A percentile compares a stretch with the other conserved stretches of the same genome.
These are phyloP conservation scores for Drosophila histrio DNA, from an alignment of 2,888 invertebrate species.

Conservation along the genomic window DNA sequence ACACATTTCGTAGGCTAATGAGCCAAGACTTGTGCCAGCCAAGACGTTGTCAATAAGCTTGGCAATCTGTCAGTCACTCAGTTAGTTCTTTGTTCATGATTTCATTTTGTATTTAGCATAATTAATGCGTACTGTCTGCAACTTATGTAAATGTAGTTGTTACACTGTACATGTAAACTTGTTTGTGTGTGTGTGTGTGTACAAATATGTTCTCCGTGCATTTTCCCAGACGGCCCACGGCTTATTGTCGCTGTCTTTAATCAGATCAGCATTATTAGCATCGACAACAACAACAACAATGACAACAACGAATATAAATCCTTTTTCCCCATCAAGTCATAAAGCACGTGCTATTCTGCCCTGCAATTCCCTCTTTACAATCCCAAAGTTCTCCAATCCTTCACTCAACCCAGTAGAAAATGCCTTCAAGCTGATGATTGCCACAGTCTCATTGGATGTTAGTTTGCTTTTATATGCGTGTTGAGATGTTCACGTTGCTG, in stretches of 20 bases:
- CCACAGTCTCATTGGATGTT: conserved; percentile 13
- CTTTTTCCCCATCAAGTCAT: conserved; percentile 24
- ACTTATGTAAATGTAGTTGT: conserved; percentile 18
- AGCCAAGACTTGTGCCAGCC: conserved; percentile 44
- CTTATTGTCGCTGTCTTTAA: conserved; percentile 40
- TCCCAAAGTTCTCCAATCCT: too few relatives aligned
- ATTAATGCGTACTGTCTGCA: conserved; percentile 44
- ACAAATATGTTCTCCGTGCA: conserved; percentile 11
- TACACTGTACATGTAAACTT: not conserved
- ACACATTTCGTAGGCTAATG: conserved; percentile 51
- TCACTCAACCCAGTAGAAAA: not conserved
- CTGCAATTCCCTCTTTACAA: not conserved
- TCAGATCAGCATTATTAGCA: conserved; percentile 42
- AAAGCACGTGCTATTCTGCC: conserved; percentile 21
- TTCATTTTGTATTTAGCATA: conserved; percentile 49
- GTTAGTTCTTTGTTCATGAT: conserved; percentile 31
- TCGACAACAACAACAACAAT: conserved; percentile 5
- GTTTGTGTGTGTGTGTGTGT: not conserved
- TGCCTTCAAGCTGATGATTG: not conserved
- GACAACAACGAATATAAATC: conserved; percentile 7
- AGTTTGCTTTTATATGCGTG: conserved; percentile 12
- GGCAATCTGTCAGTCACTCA: conserved; percentile 35
- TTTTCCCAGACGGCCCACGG: conserved; percentile 5
- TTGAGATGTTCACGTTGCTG: not conserved
- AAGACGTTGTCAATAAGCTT: conserved; percentile 41